These are phyloP conservation scores for Vulpes vulpes DNA, from an alignment of 2,113 vertebrate species.

Conservation along the genomic window DNA sequence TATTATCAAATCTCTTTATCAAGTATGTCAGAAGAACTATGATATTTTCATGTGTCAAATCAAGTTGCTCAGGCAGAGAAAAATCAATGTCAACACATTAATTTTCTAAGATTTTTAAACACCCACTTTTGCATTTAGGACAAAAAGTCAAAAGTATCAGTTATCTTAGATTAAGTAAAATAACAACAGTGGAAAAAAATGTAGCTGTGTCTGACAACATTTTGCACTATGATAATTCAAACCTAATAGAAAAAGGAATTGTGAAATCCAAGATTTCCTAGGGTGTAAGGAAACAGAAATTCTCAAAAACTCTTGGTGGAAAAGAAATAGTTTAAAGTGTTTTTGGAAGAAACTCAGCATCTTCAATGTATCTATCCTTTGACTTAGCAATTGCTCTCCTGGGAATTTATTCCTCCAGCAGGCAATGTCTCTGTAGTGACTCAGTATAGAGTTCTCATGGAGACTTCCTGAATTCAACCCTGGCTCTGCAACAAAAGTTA, in stretches of 20 bases:
- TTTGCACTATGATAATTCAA: neutral
- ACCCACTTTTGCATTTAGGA: neutral
- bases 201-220: neutral
- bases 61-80: neutral
- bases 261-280: neutral
- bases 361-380: neutral
- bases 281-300: neutral
- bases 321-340: neutral
- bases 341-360: neutral
- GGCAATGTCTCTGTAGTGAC: neutral
- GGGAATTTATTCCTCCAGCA: neutral
- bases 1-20: neutral
- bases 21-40: neutral
- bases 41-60: neutral
- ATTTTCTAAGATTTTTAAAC: slow-evolving; percentile 9
- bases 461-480: neutral
- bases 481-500: neutral
- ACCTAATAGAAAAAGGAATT: neutral
- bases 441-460: neutral
- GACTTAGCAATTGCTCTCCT: neutral
- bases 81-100: neutral
- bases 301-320: neutral
- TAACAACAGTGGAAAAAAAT: neutral
- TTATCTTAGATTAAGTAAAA: neutral
- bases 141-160: neutral